Evolutionary conservation across 2,113 vertebrate species (phyloP).

Genomic region (Syngnathoides biaculeatus): DNA sequence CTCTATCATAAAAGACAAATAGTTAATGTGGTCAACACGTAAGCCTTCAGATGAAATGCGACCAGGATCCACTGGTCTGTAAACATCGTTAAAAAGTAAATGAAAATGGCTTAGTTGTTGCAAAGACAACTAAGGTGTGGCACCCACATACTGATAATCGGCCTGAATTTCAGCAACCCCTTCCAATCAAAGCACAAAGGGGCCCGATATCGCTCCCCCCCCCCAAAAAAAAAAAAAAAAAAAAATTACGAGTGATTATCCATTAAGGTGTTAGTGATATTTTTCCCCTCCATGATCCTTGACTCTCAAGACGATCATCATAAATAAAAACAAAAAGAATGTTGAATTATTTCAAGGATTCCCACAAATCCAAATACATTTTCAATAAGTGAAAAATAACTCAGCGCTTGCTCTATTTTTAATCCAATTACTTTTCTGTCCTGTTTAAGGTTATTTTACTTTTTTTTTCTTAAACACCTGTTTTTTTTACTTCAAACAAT

Average conservation of each 20-base stretch:
- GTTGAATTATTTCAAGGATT: not conserved
- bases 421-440: not conserved
- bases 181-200: not conserved
- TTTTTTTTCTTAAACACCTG: not conserved
- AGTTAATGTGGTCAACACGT: conserved; percentile 30
- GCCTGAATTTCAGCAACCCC: not conserved
- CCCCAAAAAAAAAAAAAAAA: not conserved
- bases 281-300: too few species aligned
- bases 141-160: not conserved
- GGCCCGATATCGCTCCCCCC: not conserved
- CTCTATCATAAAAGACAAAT: conserved; percentile 32
- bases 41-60: conserved; percentile 25
- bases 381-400: not conserved
- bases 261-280: too few species aligned
- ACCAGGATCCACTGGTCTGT: not conserved
- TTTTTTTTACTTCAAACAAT: not conserved
- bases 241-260: too few species aligned
- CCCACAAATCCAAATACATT: not conserved
- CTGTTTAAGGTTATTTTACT: too few species aligned
- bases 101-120: conserved; percentile 36
- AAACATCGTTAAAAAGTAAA: conserved; percentile 29
- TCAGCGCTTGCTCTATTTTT: not conserved
- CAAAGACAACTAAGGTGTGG: conserved; percentile 14
- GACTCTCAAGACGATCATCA: not conserved
- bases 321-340: not conserved